Evolutionary conservation across 64 coral and sea anemone genomes (phyloP).

Genomic region (Pachyseris speciosa): DNA sequence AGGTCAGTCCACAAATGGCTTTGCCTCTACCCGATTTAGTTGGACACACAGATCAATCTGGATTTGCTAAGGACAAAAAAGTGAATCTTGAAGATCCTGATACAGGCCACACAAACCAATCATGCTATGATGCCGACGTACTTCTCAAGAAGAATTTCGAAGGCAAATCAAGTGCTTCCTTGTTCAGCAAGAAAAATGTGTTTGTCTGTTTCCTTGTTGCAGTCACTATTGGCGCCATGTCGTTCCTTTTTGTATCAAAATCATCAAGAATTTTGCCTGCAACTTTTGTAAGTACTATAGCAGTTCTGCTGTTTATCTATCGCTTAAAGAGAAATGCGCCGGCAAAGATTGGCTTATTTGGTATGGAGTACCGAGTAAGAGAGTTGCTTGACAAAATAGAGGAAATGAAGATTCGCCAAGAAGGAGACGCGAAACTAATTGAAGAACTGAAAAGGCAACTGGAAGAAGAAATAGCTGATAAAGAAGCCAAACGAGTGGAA

Average conservation of each 20-base stretch:
- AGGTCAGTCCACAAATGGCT: neutral
- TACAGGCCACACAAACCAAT: neutral
- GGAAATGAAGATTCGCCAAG: slow-evolving; percentile 72
- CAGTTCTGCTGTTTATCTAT: neutral
- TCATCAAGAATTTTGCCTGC: neutral
- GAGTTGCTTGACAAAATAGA: slow-evolving; percentile 55
- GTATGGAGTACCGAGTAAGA: slow-evolving; percentile 5
- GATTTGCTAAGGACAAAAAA: neutral
- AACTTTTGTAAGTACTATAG: neutral
- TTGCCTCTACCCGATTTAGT: slow-evolving; percentile 43
- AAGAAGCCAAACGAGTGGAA: slow-evolving; percentile 43
- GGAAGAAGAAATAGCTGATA: slow-evolving; percentile 79
- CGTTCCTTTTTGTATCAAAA: neutral
- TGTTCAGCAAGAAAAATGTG: neutral
- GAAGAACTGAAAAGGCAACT: slow-evolving; percentile 74
- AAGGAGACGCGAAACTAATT: slow-evolving; percentile 83
- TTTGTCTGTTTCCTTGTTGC: neutral
- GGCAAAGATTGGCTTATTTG: neutral
- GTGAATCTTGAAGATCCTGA: neutral
- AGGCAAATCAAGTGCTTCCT: neutral
- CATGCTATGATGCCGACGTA: neutral
- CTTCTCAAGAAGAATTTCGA: neutral
- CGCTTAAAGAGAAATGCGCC: neutral
- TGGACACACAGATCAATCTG: neutral
- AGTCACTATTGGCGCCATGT: neutral